Conservation (phyloP, 2,888 invertebrate species). For the Psylliodes chrysocephalus region DNA sequence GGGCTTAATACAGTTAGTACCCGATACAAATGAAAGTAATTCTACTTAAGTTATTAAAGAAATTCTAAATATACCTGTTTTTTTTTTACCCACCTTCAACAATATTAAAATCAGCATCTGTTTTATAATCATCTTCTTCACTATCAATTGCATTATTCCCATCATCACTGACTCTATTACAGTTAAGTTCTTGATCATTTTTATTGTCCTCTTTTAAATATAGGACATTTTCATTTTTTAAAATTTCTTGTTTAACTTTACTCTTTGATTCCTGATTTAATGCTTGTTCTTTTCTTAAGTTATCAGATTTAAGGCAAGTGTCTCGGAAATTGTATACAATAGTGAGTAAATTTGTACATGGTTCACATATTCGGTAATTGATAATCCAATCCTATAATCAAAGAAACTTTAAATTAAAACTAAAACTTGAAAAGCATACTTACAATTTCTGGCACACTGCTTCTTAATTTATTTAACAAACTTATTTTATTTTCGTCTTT, state of each 20-base stretch:
- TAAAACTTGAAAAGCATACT: no score
- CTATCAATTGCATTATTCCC: background rate
- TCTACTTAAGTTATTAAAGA: background rate
- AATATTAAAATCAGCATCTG: no score
- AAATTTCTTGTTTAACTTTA: no score
- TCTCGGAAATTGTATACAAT: constrained; percentile 47
- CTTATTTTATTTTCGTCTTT: constrained; percentile 43
- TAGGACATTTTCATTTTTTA: no score
- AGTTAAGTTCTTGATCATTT: background rate
- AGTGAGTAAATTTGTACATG: constrained; percentile 47
- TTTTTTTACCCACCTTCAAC: background rate
- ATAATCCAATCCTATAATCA: constrained; percentile 45
- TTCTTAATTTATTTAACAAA: constrained; percentile 41
- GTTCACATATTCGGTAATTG: constrained; percentile 45
- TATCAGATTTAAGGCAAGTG: constrained; percentile 48
- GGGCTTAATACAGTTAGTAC: constrained; percentile 55
- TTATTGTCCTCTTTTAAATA: constrained; percentile 6
- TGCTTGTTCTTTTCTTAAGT: constrained; percentile 37
- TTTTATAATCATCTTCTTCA: background rate
- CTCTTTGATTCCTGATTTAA: constrained; percentile 11
- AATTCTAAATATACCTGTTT: background rate
- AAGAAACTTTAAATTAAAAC: constrained; percentile 1
- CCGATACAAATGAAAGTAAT: constrained; percentile 36
- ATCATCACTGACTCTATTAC: background rate
- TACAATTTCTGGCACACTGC: constrained; percentile 47